phyloP scores from a whole-genome alignment of 2,797 vertebrate genomes.

The Microctenopoma lineatum region DNA sequence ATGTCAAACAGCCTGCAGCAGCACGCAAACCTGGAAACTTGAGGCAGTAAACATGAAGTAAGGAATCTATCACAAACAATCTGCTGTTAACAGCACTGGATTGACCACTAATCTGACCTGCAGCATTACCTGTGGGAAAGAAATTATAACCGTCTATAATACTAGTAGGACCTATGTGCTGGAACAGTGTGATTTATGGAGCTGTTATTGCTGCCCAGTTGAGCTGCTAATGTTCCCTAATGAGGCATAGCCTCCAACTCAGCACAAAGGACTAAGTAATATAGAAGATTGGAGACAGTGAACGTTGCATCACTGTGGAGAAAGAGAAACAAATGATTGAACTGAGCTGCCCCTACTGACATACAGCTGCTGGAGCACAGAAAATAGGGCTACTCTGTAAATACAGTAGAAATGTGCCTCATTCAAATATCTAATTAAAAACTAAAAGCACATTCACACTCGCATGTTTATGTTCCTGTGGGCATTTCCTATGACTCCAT shows the following conservation, averaged over 20 bases:
- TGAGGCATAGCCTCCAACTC: conserved; percentile 75
- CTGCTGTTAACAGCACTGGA: conserved; percentile 38
- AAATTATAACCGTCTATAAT: conserved; percentile 40
- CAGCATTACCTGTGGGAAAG: conserved; percentile 48
- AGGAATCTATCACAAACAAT: conserved; percentile 23
- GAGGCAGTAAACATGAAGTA: conserved; percentile 24
- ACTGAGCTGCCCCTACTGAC: conserved; percentile 8
- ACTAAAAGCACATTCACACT: not conserved
- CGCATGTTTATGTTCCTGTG: conserved; percentile 7
- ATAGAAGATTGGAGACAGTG: conserved; percentile 50
- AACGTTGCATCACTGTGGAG: conserved; percentile 45
- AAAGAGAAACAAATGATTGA: conserved; percentile 31
- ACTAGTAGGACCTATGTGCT: conserved; percentile 44
- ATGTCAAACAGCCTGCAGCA: conserved; percentile 18
- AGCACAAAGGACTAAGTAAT: conserved; percentile 65
- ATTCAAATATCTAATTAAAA: not conserved
- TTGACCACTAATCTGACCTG: conserved; percentile 41
- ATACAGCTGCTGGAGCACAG: conserved; percentile 17
- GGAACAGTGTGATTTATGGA: conserved; percentile 74
- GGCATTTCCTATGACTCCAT: conserved; percentile 22
- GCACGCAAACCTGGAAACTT: conserved; percentile 3
- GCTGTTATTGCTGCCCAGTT: conserved; percentile 77
- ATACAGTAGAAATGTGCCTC: not conserved
- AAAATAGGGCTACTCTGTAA: not conserved
- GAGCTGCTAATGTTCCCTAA: conserved; percentile 78